A percentile compares a stretch with the other conserved stretches of the same genome.
Evolutionary conservation across 2,888 invertebrate species (phyloP).

Genomic region (Drymonia ruficornis): DNA sequence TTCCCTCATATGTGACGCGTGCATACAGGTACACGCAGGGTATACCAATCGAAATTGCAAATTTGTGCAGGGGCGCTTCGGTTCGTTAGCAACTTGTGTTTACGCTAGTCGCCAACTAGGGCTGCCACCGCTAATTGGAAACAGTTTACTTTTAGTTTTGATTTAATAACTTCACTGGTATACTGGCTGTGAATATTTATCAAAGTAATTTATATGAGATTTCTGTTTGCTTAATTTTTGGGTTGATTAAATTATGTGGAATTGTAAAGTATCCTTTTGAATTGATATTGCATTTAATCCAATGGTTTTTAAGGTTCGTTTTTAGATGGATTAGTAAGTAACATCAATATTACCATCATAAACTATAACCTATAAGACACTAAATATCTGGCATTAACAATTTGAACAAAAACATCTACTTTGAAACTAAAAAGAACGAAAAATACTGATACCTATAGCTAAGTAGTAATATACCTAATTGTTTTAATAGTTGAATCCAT

Average conservation of each 20-base stretch:
- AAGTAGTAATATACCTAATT: too few relatives aligned
- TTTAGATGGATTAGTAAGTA: too few relatives aligned
- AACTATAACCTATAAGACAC: too few relatives aligned
- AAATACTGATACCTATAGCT: too few relatives aligned
- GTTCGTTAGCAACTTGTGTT: conserved; percentile 84
- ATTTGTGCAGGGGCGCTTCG: conserved; percentile 81
- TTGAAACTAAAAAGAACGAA: too few relatives aligned
- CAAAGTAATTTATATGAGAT: neutral
- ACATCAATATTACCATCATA: too few relatives aligned
- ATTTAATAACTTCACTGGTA: conserved; percentile 40
- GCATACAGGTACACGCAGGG: conserved; percentile 67
- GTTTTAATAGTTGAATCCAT: too few relatives aligned
- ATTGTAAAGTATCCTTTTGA: too few relatives aligned
- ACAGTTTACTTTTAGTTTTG: conserved; percentile 64
- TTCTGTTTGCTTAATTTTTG: neutral
- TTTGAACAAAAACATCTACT: too few relatives aligned
- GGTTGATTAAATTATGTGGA: neutral
- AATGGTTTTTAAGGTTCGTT: too few relatives aligned
- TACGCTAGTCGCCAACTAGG: conserved; percentile 77
- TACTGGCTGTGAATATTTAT: conserved; percentile 13
- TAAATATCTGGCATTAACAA: too few relatives aligned
- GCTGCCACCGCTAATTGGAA: conserved; percentile 75
- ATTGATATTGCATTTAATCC: too few relatives aligned
- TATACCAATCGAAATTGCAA: conserved; percentile 83
- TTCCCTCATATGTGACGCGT: neutral